A percentile compares a stretch with the other conserved stretches of the same genome.
Conservation (phyloP, 2,888 invertebrate species). For the Hydrotaea diabolus region DNA sequence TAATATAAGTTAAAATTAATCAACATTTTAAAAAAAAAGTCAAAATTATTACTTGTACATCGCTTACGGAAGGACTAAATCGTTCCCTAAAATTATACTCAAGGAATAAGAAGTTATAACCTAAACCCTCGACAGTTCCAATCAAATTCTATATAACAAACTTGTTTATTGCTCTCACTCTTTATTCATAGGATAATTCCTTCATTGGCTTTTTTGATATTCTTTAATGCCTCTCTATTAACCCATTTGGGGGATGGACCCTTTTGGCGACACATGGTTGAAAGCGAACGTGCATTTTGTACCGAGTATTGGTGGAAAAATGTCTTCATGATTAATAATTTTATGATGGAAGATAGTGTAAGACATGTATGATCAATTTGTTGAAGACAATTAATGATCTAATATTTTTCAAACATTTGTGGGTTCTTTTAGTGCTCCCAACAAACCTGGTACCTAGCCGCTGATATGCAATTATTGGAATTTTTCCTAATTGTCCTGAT, state of each 20-base stretch:
- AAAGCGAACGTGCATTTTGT: conserved; percentile 77
- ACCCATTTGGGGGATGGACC: conserved; percentile 80
- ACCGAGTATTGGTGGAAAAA: conserved; percentile 80
- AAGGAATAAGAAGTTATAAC: no score
- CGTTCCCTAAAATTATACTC: no score
- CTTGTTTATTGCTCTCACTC: no score
- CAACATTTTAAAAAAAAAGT: no score
- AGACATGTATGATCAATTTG: conserved; percentile 23
- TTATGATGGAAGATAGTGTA: conserved; percentile 74
- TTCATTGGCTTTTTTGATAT: conserved; percentile 72
- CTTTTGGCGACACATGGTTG: conserved; percentile 77
- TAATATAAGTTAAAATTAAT: no score
- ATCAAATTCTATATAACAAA: no score
- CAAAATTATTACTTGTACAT: no score
- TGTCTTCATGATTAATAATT: conserved; percentile 79
- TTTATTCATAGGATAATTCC: conserved; percentile 71
- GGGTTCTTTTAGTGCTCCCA: conserved; percentile 74
- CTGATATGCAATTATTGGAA: conserved; percentile 78
- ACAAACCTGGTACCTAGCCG: conserved; percentile 78
- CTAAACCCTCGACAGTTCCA: no score
- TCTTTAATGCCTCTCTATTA: conserved; percentile 77
- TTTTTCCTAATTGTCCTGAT: conserved; percentile 73
- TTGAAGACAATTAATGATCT: no score
- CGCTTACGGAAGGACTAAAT: no score
- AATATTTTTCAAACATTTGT: not conserved